Base-by-base conservation (phyloP, 2,888 invertebrate genomes). In the Agrotis ipsilon region DNA sequence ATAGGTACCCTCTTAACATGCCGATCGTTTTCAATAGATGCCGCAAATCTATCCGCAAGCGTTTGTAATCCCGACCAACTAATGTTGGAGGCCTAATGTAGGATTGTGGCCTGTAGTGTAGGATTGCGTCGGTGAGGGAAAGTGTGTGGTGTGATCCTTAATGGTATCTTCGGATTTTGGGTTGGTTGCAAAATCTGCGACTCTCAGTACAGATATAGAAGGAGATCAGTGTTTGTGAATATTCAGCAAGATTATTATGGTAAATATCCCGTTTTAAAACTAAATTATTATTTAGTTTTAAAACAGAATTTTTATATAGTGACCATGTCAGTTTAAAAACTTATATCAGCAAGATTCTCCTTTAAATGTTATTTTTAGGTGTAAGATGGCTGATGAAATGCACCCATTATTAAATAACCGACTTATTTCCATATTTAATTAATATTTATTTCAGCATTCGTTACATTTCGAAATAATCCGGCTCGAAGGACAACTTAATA, bases 1-100 rank as follows among this genome's bases (percentile, higher is more conserved):
- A 93, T 92, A 93, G 84, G 72, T 69, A 70, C 72, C 85, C 82
- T 86, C 85, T 88, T 87, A 83, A 83, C 88, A 85, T 84, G 83
- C 83, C 84, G 88, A 90, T 92, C 89, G 88, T 75, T 91, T 91
- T 91, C 92, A 90, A 90, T 90, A 84, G 88, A 85, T 72, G 72
- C 82, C 83, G 83, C 82, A 80, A 78, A 72, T 68, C 81, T 75
- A 85, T 88, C 83, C 82, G 83, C 87, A 88, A 91, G 91, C 86
- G 88, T 80, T 83, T 80, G 74, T 88, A 78, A 86, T 83, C 67
- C 68, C 66, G 46, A 19, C 64, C 69, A 72, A 71, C 70, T 79
- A 72, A 79, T 75, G 68, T 67, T 61, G 51, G 58, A 63, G 51
- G 21, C 68, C 66, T 72, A 66, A 76, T 80, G 60, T 60, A 68